Conservation (phyloP, 1,140 invertebrate genomes). For the Meloidogyne exigua region DNA sequence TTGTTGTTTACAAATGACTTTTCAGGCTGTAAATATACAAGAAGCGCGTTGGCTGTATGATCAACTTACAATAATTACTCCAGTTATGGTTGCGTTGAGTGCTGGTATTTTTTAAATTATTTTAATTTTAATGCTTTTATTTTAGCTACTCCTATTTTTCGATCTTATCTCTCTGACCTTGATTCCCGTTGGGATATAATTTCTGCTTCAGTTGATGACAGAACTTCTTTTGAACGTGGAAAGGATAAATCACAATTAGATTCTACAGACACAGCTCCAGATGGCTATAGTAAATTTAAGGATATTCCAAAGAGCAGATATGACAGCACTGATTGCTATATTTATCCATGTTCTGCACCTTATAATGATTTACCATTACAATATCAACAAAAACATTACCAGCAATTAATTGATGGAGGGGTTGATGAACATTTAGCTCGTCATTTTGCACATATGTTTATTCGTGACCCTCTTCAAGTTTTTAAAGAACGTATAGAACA, state of each 20-base stretch:
- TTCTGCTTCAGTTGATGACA: constrained; percentile 78
- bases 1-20: constrained; percentile 83
- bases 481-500: constrained; percentile 94
- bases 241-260: constrained; percentile 63
- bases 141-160: constrained; percentile 82
- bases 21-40: constrained; percentile 89
- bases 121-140: not conserved
- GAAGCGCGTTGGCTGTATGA: constrained; percentile 95
- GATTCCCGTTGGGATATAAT: constrained; percentile 78
- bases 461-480: constrained; percentile 87
- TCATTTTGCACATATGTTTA: constrained; percentile 96
- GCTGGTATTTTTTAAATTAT: constrained; percentile 67
- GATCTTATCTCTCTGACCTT: constrained; percentile 86
- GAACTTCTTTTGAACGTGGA: constrained; percentile 88
- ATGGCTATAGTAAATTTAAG: constrained; percentile 71
- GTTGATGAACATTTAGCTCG: constrained; percentile 71
- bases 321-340: constrained; percentile 93
- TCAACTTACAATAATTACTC: constrained; percentile 91
- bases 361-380: constrained; percentile 88
- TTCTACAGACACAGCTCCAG: constrained; percentile 66
- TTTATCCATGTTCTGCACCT: constrained; percentile 80
- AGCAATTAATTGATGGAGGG: constrained; percentile 78
- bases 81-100: constrained; percentile 92
- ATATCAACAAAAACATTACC: constrained; percentile 80
- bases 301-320: constrained; percentile 91